Base-by-base conservation (phyloP, 1,140 invertebrate species). In the Galleria mellonella region DNA sequence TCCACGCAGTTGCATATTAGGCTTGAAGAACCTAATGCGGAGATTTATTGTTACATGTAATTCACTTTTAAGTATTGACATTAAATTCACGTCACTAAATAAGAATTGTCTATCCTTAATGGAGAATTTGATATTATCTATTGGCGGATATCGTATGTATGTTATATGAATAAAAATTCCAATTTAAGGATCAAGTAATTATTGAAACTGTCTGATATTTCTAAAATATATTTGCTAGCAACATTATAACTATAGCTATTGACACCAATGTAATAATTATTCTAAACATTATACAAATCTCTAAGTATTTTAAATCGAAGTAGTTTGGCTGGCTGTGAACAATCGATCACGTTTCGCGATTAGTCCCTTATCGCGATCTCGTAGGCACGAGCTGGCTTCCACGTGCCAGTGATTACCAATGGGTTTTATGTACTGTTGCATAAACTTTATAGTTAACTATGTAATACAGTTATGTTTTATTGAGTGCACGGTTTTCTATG, bases 301-400 rank as follows among this genome's bases (percentile, higher is more conserved):
- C 2, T 23, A 23, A 3, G 2, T 3, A 6, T 23, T 23, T 23
- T 3, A 6, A 23, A 23, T 23, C 6, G 17, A 23, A 3, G 17
- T 23, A 6, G 17, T 23, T 23, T 23, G 17, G 17, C 17, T 3
- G 17, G 17, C 17, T 36, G 51, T 48, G 43, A 62, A 66, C 56
- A 71, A 72, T 71, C 56, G 55, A 71, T 70, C 62, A 64, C 65
- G 60, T 62, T 64, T 55, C 33, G 50, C 40, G 43, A 59, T 59
- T 29, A 8, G 27, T 51, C 37, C 44, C 58, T 67, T 72, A 74
- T 71, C 71, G 65, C 53, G 51, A 62, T 64, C 33, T 31, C 30
- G 42, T 35, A 41, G 37, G 44, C 50, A 42, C 43, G 47, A 47
- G 38, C 37, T 41, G 11, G 41, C 47, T 63, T 63, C 55, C 63